phyloP scores from a whole-genome alignment of 2,797 vertebrate species.

The Pempheris klunzingeri region DNA sequence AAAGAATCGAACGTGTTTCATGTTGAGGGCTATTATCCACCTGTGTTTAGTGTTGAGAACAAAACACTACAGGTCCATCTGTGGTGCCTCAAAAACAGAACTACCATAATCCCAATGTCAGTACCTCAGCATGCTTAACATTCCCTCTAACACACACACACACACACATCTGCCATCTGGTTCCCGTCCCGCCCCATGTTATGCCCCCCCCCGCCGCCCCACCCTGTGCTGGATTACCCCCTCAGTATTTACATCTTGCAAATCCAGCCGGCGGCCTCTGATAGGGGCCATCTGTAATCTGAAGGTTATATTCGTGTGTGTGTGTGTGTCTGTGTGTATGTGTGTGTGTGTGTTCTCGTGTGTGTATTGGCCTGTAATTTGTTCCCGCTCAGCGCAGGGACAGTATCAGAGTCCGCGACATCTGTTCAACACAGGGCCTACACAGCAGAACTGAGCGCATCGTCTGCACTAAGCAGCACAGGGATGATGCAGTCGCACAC shows the following conservation, averaged over 20 bases:
- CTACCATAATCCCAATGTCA: constrained; percentile 70
- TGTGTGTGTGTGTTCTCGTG: constrained; percentile 25
- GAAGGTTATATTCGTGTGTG: constrained; percentile 75
- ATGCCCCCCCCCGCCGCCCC: constrained; percentile 52
- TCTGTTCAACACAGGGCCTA: constrained; percentile 81
- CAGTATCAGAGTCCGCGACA: constrained; percentile 80
- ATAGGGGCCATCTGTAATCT: constrained; percentile 84
- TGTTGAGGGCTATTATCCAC: constrained; percentile 39
- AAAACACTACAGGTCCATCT: constrained; percentile 56
- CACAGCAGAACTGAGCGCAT: constrained; percentile 71
- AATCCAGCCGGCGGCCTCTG: constrained; percentile 76
- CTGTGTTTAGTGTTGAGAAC: constrained; percentile 48
- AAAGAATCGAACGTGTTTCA: constrained; percentile 1
- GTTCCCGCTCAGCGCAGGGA: constrained; percentile 75
- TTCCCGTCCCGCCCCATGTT: constrained; percentile 52
- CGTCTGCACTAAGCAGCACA: constrained; percentile 60
- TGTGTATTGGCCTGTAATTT: constrained; percentile 69
- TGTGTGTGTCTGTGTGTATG: constrained; percentile 17
- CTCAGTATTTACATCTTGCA: constrained; percentile 83
- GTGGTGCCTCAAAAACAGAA: constrained; percentile 64
- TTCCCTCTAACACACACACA: constrained; percentile 40
- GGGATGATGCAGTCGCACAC: constrained; percentile 42
- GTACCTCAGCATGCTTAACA: constrained; percentile 51
- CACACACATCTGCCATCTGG: constrained; percentile 69
- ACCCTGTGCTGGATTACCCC: constrained; percentile 77